A percentile compares a stretch with the other conserved stretches of the same genome.
Evolutionary conservation across 2,888 invertebrate genomes (phyloP).

Genomic region (Geotrupes spiniger): DNA sequence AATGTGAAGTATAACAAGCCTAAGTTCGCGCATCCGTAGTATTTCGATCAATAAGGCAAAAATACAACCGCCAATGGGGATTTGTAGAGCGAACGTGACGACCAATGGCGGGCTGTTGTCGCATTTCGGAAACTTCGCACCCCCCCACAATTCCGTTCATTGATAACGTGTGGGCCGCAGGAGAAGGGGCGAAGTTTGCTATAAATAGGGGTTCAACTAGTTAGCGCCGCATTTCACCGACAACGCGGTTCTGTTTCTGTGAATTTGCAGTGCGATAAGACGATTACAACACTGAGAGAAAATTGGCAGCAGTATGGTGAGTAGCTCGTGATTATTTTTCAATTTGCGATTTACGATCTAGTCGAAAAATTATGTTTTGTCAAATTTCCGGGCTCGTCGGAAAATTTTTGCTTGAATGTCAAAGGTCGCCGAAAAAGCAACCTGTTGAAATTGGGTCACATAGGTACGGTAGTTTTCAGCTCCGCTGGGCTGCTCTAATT

Average conservation of each 20-base stretch:
- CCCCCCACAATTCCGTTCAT: conserved; percentile 55
- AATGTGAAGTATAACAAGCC: conserved; percentile 28
- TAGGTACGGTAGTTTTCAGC: conserved; percentile 15
- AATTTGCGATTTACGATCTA: background rate
- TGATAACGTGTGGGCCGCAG: conserved; percentile 65
- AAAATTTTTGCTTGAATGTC: background rate
- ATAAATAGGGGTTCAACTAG: conserved; percentile 43
- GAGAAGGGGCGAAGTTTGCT: conserved; percentile 50
- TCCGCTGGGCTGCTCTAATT: background rate
- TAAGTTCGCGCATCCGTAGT: conserved; percentile 37
- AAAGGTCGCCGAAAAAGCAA: conserved; percentile 16
- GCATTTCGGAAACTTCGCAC: conserved; percentile 38
- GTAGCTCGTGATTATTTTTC: conserved; percentile 1
- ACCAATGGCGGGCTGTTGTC: conserved; percentile 42
- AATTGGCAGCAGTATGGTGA: conserved; percentile 20
- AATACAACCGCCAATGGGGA: conserved; percentile 39
- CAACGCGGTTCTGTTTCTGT: conserved; percentile 11
- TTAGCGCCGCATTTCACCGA: conserved; percentile 41
- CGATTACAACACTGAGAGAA: background rate
- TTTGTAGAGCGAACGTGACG: conserved; percentile 37
- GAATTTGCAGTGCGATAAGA: background rate
- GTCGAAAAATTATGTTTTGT: too few relatives aligned
- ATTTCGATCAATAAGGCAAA: conserved; percentile 42
- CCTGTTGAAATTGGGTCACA: conserved; percentile 32
- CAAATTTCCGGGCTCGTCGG: too few relatives aligned